These are phyloP conservation scores for Tiaroga cobitis DNA, from an alignment of 2,797 vertebrate genomes.

Conservation along the genomic window DNA sequence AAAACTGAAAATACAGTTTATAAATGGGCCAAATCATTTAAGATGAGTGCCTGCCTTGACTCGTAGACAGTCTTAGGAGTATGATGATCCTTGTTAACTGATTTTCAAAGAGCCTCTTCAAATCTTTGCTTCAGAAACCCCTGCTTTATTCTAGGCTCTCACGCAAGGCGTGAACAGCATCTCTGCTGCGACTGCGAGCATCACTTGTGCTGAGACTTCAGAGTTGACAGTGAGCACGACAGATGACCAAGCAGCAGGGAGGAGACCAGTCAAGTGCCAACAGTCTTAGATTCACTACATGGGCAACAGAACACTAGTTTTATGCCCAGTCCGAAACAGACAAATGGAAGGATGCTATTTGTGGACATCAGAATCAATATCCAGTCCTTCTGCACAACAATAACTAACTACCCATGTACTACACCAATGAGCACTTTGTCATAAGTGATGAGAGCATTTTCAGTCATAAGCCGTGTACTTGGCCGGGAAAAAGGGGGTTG, in stretches of 20 bases:
- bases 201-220: slow-evolving; percentile 47
- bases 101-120: background rate
- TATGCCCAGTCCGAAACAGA: slow-evolving; percentile 32
- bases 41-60: no score
- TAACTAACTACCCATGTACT: slow-evolving; percentile 3
- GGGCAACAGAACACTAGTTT: slow-evolving; percentile 48
- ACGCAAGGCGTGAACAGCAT: background rate
- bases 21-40: background rate
- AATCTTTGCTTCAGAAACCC: slow-evolving; percentile 7
- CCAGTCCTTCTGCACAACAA: slow-evolving; percentile 21
- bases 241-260: slow-evolving; percentile 62
- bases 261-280: slow-evolving; percentile 53
- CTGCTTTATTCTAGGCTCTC: slow-evolving; percentile 20
- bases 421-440: slow-evolving; percentile 22
- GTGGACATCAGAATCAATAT: slow-evolving; percentile 11
- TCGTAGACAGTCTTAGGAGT: background rate
- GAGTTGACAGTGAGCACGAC: slow-evolving; percentile 48
- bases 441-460: slow-evolving; percentile 4
- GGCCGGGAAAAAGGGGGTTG: background rate
- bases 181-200: slow-evolving; percentile 37
- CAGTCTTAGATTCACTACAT: slow-evolving; percentile 48
- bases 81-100: background rate
- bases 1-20: background rate
- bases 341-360: slow-evolving; percentile 47
- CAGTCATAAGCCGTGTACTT: background rate